phyloP scores from a whole-genome alignment of 2,113 vertebrate genomes.

The Ascaphus truei region DNA sequence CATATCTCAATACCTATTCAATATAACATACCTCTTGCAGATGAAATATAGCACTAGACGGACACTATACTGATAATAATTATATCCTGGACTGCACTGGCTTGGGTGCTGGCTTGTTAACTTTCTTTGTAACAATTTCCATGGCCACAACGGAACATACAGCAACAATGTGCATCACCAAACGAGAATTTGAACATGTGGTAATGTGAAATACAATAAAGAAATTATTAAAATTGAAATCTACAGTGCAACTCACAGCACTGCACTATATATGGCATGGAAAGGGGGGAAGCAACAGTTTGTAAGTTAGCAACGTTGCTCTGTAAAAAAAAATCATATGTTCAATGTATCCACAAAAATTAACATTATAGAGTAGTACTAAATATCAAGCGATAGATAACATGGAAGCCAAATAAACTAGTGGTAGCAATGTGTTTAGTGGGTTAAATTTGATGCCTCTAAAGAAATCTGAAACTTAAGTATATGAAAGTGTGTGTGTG shows the following conservation, averaged over 20 bases:
- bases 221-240: not conserved
- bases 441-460: too few species aligned
- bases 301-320: not conserved
- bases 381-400: too few species aligned
- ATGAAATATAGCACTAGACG: constrained; percentile 21
- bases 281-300: constrained; percentile 5
- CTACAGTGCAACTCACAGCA: not conserved
- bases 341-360: not conserved
- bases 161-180: not conserved
- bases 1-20: constrained; percentile 36
- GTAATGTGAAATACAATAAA: not conserved
- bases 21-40: not conserved
- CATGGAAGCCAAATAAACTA: too few species aligned
- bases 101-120: not conserved
- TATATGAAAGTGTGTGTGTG: too few species aligned
- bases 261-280: not conserved
- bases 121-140: not conserved
- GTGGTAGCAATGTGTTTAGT: too few species aligned
- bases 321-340: constrained; percentile 13
- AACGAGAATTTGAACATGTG: not conserved
- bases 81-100: not conserved
- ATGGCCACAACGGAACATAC: not conserved
- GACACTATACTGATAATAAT: constrained; percentile 15
- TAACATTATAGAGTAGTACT: not conserved
- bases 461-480: too few species aligned